These are phyloP conservation scores for Vanessa tameamea DNA, from an alignment of 1,140 invertebrate species.

Conservation along the genomic window DNA sequence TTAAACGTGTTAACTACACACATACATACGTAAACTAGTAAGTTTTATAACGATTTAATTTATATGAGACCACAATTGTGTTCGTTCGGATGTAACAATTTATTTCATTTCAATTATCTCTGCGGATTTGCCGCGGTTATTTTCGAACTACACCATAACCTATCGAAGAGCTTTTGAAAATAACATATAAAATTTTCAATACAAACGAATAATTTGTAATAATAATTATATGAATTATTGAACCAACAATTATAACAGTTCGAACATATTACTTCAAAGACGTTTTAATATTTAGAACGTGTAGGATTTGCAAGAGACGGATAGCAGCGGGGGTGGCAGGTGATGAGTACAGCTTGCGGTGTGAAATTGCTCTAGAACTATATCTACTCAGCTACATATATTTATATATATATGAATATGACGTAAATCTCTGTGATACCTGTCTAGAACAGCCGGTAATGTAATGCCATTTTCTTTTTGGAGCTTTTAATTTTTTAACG, in stretches of 20 bases:
- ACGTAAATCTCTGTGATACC: neutral
- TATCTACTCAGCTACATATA: constrained; percentile 27
- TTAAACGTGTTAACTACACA: neutral
- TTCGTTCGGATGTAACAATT: constrained; percentile 40
- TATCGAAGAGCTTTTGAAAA: neutral
- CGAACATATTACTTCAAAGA: neutral
- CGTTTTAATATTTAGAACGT: neutral
- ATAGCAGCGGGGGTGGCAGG: constrained; percentile 29
- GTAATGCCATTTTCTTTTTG: neutral
- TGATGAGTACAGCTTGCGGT: constrained; percentile 47
- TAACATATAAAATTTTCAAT: neutral
- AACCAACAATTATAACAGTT: too few relatives aligned
- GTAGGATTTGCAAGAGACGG: constrained; percentile 31
- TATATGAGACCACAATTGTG: constrained; percentile 41
- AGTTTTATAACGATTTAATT: constrained; percentile 39
- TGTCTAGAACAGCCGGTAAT: neutral
- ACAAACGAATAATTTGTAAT: neutral
- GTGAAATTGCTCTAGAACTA: constrained; percentile 51
- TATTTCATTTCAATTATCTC: constrained; percentile 61
- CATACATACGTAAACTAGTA: constrained; percentile 19
- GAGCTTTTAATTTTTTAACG: too few relatives aligned
- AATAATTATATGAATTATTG: too few relatives aligned
- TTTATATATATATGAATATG: neutral
- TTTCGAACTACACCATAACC: constrained; percentile 7
- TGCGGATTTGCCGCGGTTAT: constrained; percentile 47